Evolutionary conservation across 2,113 vertebrate genomes (phyloP).

Genomic region (Progne subis): DNA sequence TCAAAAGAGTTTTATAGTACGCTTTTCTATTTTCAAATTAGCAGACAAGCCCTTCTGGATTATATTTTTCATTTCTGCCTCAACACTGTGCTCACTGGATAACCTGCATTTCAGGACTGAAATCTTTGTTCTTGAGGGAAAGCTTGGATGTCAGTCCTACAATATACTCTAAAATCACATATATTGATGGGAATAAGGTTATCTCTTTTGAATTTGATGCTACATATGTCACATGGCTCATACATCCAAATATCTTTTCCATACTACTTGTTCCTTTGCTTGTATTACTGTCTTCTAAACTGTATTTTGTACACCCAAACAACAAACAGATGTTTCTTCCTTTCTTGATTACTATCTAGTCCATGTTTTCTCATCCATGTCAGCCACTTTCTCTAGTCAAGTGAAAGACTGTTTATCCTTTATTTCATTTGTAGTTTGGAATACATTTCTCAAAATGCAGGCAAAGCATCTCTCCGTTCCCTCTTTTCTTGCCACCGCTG

Average conservation of each 20-base stretch:
- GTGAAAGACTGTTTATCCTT: not conserved
- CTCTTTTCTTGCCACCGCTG: not conserved
- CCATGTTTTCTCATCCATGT: not conserved
- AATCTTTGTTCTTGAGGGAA: not conserved
- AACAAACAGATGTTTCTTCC: not conserved
- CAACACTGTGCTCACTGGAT: not conserved
- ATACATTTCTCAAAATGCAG: not conserved
- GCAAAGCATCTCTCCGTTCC: not conserved
- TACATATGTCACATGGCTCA: not conserved
- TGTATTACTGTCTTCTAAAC: not conserved
- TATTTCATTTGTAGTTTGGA: not conserved
- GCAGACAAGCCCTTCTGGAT: not conserved
- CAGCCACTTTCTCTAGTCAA: not conserved
- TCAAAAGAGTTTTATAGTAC: not conserved
- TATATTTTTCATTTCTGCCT: not conserved
- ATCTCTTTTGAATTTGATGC: not conserved
- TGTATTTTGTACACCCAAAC: not conserved
- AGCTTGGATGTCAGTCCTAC: not conserved
- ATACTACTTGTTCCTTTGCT: not conserved
- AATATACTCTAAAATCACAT: not conserved
- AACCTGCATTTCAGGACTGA: not conserved
- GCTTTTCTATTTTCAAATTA: not conserved
- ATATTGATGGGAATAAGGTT: not conserved
- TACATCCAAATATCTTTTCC: not conserved
- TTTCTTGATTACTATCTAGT: not conserved